Evolutionary conservation across 1,140 invertebrate genomes (phyloP).

Genomic region (Venustaconcha ellipsiformis): DNA sequence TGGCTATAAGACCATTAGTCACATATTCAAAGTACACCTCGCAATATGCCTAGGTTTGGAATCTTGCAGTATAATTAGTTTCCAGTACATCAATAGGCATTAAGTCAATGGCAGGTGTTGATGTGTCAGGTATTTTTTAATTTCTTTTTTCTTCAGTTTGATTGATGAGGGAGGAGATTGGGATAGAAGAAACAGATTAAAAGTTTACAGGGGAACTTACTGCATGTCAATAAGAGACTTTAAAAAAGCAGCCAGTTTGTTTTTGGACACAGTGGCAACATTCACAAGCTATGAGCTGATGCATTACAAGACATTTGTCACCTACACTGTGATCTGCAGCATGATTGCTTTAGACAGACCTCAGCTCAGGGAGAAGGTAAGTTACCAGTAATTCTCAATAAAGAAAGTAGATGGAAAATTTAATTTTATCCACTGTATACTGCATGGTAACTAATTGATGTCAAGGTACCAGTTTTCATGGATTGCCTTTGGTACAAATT

Average conservation of each 20-base stretch:
- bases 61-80: no score
- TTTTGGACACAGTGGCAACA: slow-evolving; percentile 98
- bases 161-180: slow-evolving; percentile 99
- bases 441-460: no score
- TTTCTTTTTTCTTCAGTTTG: slow-evolving; percentile 69
- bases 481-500: no score
- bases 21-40: no score
- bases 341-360: slow-evolving; percentile 89
- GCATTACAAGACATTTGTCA: slow-evolving; percentile 93
- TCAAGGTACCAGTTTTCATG: no score
- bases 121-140: slow-evolving; percentile 12
- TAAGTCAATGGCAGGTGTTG: no score
- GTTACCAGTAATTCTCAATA: neutral
- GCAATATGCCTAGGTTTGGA: no score
- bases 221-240: slow-evolving; percentile 97
- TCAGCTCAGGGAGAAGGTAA: slow-evolving; percentile 84
- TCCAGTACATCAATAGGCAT: no score
- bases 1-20: no score
- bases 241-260: slow-evolving; percentile 92
- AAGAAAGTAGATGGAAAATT: neutral
- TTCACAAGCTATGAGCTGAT: slow-evolving; percentile 99
- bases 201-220: slow-evolving; percentile 89
- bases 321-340: slow-evolving; percentile 89
- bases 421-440: no score
- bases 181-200: slow-evolving; percentile 97